Evolutionary conservation across 1,140 invertebrate genomes (phyloP), one percentile per base, ranked within the genome.

Genomic region (Brachionus plicatilis): DNA sequence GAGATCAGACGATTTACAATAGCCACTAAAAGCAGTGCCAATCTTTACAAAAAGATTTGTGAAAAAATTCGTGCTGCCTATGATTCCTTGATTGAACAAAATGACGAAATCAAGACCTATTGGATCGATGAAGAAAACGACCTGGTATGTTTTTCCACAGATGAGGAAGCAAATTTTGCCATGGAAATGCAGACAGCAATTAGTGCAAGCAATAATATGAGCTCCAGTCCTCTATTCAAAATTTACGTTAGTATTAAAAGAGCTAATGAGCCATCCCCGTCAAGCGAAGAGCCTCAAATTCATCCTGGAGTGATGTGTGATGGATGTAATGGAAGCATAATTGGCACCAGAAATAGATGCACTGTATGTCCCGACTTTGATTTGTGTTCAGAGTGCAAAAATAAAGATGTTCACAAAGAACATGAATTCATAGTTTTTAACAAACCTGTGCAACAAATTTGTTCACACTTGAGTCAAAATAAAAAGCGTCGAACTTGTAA

Each of bases 331-430:
- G 87, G 88, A 0, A 33, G 85, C 0, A 90, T 97, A 1, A 84
- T 88, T 47, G 95, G 95, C 3, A 93, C 92, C 85, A 92, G 95
- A 17, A 97, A 95, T 90, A 96, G 95, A 88, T 97, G 95, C 87
- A 88, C 94, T 0, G 90, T 93, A 45, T 97, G 95, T 86, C 87
- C 90, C 1, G 93, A 97, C 88, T 97, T 91, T 88, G 95, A 97
- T 88, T 90, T 97, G 43, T 97, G 95, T 88, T 87, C 90, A 7
- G 87, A 87, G 1, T 97, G 95, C 87, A 94, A 96, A 88, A 87
- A 88, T 0, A 90, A 91, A n/a, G 92, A 93, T 7, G 85, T 91
- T 20, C 95, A 96, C 89, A 79, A 90, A 0, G 92, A 95, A 33
- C 95, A 96, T 88, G 92, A 92, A 83, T 95, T 96, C 94, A 88